Evolutionary conservation across 2,888 invertebrate species (phyloP).

Genomic region (Acanthococcus lagerstroemiae): DNA sequence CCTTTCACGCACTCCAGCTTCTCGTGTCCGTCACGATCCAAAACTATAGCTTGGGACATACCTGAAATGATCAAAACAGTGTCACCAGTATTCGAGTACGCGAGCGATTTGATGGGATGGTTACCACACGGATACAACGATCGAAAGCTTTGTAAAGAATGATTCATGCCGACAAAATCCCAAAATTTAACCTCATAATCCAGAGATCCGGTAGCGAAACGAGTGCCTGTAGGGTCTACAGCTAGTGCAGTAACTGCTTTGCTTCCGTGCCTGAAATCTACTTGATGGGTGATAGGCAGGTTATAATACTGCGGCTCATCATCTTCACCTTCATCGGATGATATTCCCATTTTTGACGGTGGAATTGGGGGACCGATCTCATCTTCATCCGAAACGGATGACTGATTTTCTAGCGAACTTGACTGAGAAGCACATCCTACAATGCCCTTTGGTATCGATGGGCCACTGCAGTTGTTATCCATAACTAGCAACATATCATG

Average conservation of each 20-base stretch:
- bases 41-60: constrained; percentile 81
- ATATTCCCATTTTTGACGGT: neutral
- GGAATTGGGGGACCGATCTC: neutral
- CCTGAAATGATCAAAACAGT: constrained; percentile 85
- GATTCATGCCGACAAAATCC: constrained; percentile 99
- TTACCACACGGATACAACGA: constrained; percentile 88
- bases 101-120: constrained; percentile 79
- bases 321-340: constrained; percentile 38
- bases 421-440: no score
- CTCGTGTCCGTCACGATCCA: constrained; percentile 91
- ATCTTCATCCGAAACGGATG: no score
- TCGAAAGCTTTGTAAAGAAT: constrained; percentile 79
- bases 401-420: no score
- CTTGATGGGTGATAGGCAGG: constrained; percentile 63
- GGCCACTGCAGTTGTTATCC: no score
- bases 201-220: constrained; percentile 80
- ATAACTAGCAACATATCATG: no score
- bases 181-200: constrained; percentile 95
- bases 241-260: constrained; percentile 84
- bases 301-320: constrained; percentile 40
- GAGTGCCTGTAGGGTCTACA: constrained; percentile 87
- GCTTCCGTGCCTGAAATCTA: constrained; percentile 75
- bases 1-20: constrained; percentile 88
- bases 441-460: no score
- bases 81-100: constrained; percentile 92